phyloP scores from a whole-genome alignment of 1,140 invertebrate species.

The Lucilia sericata region DNA sequence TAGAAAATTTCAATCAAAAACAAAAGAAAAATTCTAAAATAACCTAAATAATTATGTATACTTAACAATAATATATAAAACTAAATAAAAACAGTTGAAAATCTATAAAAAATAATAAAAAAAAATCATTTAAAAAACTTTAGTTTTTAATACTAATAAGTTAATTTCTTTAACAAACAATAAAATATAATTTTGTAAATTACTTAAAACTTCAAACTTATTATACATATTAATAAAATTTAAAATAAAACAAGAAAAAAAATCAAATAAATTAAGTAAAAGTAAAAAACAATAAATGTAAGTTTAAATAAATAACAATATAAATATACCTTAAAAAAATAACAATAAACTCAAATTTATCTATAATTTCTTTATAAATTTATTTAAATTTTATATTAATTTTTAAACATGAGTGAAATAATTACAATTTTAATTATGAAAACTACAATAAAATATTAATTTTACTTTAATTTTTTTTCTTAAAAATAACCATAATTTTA shows the following conservation, averaged over 20 bases:
- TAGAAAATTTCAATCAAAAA: background rate
- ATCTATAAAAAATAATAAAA: background rate
- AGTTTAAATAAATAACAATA: background rate
- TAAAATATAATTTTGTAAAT: background rate
- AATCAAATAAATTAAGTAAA: constrained; percentile 1
- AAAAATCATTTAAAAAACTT: background rate
- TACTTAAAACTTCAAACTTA: background rate
- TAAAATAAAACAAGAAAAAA: background rate
- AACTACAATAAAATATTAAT: background rate
- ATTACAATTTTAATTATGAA: background rate
- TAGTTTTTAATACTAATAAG: background rate
- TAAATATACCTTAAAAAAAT: background rate
- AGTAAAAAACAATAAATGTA: background rate
- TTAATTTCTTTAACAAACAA: background rate
- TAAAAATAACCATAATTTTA: background rate
- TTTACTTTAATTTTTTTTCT: background rate
- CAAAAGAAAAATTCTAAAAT: background rate
- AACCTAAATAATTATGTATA: background rate
- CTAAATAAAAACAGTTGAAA: background rate
- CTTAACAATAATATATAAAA: constrained; percentile 11
- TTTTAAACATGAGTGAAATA: background rate
- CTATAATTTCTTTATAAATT: background rate
- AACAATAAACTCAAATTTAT: background rate
- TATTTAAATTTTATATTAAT: constrained; percentile 3
- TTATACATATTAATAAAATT: background rate